Evolutionary conservation across 2,797 vertebrate genomes (phyloP), one percentile per base, ranked within the genome.

Genomic region (Acomys russatus): DNA sequence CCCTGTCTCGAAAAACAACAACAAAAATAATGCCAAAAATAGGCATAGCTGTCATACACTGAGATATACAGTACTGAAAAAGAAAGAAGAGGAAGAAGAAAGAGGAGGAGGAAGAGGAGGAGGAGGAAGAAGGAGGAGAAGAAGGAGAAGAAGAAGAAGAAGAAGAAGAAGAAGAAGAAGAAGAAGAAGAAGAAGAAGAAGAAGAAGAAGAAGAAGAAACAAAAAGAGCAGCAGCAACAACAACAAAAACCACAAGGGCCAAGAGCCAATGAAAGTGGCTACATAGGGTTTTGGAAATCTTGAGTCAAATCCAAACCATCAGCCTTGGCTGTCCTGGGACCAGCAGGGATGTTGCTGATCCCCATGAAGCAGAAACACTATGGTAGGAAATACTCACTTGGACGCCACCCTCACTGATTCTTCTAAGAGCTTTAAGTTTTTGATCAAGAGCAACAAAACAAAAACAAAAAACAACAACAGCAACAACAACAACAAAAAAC

Each of bases 311-410:
- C 15, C 79, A 73, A 71, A 44, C 18, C 7, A 35, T 4, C 2
- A 6, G 44, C 30, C 33, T 44, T 17, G 0, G n/a, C 2, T 10
- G 30, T n/a, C 28, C 0, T 12, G 22, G 59, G 15, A 6, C 44
- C 6, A 17, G 18, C 25, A 49, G 25, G 33, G 9, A 3, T 1
- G 1, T 23, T 33, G 77, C 6, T 1, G 20, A 38, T 0, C 1
- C 33, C 56, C 18, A 64, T 18, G 22, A 6, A 1, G 0, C 8
- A 7, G 3, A 3, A 30, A 33, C 63, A 49, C 30, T 18, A 4
- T 14, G 38, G 30, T 14, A 63, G 74, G 9, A 22, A 9, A 1
- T 11, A 7, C 2, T n/a, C 9, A 0, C 18, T 4, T 2, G 77
- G 9, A 68, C 59, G 22, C n/a, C 4, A n/a, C 9, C 23, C 71